Conservation (phyloP, 2,113 vertebrate genomes). For the Edolisoma coerulescens region DNA sequence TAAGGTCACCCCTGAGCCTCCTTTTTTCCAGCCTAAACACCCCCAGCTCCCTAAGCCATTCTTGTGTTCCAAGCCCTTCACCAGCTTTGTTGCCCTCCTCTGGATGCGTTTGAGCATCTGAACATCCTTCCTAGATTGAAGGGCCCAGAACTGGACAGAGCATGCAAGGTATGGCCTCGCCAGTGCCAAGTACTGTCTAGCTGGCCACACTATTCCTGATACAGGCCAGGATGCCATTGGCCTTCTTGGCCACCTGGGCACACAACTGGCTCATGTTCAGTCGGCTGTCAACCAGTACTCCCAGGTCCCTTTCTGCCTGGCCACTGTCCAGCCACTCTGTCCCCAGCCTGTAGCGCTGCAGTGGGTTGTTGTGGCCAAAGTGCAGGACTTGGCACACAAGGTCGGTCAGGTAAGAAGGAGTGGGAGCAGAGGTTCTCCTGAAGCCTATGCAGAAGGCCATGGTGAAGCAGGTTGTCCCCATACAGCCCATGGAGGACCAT, state of each 20-base stretch:
- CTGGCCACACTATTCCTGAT: too few species aligned
- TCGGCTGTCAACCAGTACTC: neutral
- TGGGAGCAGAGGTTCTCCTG: neutral
- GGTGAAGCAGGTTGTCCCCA: fast-evolving
- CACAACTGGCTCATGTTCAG: too few species aligned
- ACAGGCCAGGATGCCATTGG: too few species aligned
- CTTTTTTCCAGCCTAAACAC: neutral
- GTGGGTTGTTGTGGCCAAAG: neutral
- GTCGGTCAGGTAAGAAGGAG: neutral
- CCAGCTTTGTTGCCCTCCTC: neutral
- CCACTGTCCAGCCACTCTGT: too few species aligned
- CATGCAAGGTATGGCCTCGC: too few species aligned
- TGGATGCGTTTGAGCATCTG: neutral
- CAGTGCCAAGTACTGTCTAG: too few species aligned
- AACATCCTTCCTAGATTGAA: neutral
- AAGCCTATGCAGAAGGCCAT: neutral
- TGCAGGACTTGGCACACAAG: neutral
- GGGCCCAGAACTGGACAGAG: too few species aligned
- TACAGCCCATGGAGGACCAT: neutral
- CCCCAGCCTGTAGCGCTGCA: neutral
- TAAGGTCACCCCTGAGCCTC: neutral
- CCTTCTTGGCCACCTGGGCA: too few species aligned
- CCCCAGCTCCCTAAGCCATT: neutral
- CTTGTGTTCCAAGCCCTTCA: neutral
- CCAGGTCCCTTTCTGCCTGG: neutral